Base-by-base conservation (phyloP, 2,888 invertebrate genomes). In the Conus canariensis region DNA sequence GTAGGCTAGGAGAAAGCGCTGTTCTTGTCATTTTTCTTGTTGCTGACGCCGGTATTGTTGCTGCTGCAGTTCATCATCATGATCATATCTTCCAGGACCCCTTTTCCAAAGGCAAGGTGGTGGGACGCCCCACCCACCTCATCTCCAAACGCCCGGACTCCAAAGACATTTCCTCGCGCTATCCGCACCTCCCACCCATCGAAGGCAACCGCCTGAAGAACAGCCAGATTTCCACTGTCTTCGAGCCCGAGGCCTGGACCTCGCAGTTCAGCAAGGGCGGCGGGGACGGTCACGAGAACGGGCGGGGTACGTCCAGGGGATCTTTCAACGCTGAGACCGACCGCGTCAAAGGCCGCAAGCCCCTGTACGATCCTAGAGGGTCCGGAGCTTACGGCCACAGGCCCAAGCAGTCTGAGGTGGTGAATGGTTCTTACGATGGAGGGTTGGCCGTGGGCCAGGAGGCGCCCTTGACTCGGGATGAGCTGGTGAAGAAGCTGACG, bases 191-290 rank as follows among this genome's bases (percentile, higher is more conserved):
- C 86, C 94, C 94, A n/a, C 93, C 94, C 5, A 94, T 94, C n/a
- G 93, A 94, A 58, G 92, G 90, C 58, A 93, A 94, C 89, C 92
- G 93, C 59, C 91, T 91, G 16, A 92, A 92, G 88, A 94, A 93
- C 90, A 58, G 60, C 19, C 92, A 93, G 88, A 92, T 92, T 90
- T 94, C 94, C 59, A 94, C 94, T 64, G 93, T 94, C 83, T 94
- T 94, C 87, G 94, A 94, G 89, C 92, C 92, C 0, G 94, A 94
- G 88, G 87, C 92, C 1, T 94, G 94, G 94, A 94, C 94, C 19
- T 70, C 89, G 16, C 85, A 89, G 67, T 91, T 88, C 80, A 70
- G 19, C 70, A 70, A 22, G 19, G 22, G 19, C 2, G 22, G 22
- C 22, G 70, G 22, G 86, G 14, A 14, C 19, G 7, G 22, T 87